These are phyloP conservation scores for Stomorhina lunata DNA, from an alignment of 2,888 invertebrate genomes.

Conservation along the genomic window DNA sequence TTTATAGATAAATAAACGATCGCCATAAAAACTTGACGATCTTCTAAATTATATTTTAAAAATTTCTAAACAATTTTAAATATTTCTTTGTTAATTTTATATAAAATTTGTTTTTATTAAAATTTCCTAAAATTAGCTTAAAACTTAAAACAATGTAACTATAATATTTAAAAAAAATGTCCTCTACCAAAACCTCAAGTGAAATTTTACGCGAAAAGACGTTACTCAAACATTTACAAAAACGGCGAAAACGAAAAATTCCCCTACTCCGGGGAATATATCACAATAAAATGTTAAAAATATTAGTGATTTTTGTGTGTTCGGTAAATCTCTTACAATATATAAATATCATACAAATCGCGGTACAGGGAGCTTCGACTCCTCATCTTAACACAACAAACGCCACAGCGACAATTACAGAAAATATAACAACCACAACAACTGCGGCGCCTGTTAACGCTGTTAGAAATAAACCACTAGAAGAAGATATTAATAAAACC, in stretches of 20 bases:
- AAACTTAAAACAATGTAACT: slow-evolving; percentile 49
- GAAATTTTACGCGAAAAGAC: slow-evolving; percentile 70
- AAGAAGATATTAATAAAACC: slow-evolving; percentile 40
- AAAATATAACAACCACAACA: slow-evolving; percentile 2
- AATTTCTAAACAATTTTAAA: slow-evolving; percentile 45
- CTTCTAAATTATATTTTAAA: background rate
- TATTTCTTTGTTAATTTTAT: slow-evolving; percentile 51
- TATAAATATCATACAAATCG: slow-evolving; percentile 49
- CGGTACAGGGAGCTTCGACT: slow-evolving; percentile 42
- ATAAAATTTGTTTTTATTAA: background rate
- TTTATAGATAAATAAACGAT: too few relatives aligned
- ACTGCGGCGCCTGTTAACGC: background rate
- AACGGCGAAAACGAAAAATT: slow-evolving; percentile 57
- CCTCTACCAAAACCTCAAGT: slow-evolving; percentile 31
- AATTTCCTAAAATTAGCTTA: background rate
- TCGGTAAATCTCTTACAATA: slow-evolving; percentile 51
- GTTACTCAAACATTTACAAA: slow-evolving; percentile 66
- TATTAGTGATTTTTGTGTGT: slow-evolving; percentile 54
- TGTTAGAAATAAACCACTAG: slow-evolving; percentile 1
- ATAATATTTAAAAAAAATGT: slow-evolving; percentile 51
- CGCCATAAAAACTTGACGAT: background rate
- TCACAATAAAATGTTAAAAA: slow-evolving; percentile 64
- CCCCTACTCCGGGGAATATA: slow-evolving; percentile 51
- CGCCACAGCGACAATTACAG: slow-evolving; percentile 40
- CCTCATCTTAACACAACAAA: slow-evolving; percentile 34